Base-by-base conservation (phyloP, 92 coral and sea anemone species). In the Porites evermanni region DNA sequence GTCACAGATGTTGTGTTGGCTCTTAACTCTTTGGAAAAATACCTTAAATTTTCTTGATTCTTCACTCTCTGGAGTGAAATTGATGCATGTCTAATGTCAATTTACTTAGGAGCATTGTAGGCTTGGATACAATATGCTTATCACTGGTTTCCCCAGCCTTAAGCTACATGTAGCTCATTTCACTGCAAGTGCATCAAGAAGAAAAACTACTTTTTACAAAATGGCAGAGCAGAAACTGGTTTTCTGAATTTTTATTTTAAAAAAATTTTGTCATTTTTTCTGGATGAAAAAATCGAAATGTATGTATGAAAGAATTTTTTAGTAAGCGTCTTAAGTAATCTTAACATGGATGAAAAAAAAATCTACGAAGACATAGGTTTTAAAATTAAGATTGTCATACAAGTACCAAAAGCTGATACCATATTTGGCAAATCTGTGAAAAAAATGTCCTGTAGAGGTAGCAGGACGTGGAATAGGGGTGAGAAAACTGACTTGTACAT, bases 181-280 rank as follows among this genome's bases (percentile, higher is more conserved):
- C 52, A 32, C 26, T 56, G 20, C 76, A 64, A 64, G 64, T 2
- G 60, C 63, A 73, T 38, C 70, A 63, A 38, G 4, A 13, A 78
- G 20, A 53, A 56, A 80, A 17, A 20, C 21, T 29, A 12, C 70
- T 81, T 81, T 70, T 32, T 81, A 81, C 61, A 50, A 73, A 70
- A 81, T 53, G 85, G 68, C 54, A 58, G 77, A 81, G 32, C 85
- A 81, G 85, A 81, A 81, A 70, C 85, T 69, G 85, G 85, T 70
- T 81, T 81, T 81, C 85, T 81, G 85, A 81, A 68, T 81, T 81
- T 81, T 51, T 58, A 53, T 63, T 78, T 81, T 26, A 26, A 81
- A 65, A 68, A 80, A 26, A 58, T 67, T 52, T 79, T 51, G 84
- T 81, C 51, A 81, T 56, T 52, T 17, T 71, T 56, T 71, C 18